A percentile compares a stretch with the other conserved stretches of the same genome.
Evolutionary conservation across 2,888 invertebrate genomes (phyloP).

Genomic region (Rapana venosa): DNA sequence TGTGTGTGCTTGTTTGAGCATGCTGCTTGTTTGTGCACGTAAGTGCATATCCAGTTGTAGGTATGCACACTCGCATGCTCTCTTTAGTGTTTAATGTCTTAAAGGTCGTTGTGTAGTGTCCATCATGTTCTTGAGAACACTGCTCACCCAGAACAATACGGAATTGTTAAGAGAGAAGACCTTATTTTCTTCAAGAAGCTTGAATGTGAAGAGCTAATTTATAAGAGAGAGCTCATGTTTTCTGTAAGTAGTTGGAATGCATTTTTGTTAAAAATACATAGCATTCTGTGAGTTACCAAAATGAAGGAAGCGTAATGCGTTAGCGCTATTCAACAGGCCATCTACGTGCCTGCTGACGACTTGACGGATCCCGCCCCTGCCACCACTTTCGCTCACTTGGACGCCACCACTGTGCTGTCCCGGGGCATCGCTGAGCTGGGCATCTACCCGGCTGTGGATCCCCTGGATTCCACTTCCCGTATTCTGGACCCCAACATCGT

Average conservation of each 20-base stretch:
- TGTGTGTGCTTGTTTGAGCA: too few species aligned
- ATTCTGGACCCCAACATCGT: constrained; percentile 96
- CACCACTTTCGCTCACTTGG: constrained; percentile 96
- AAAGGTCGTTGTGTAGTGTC: too few species aligned
- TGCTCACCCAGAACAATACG: too few species aligned
- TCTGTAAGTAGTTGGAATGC: neutral
- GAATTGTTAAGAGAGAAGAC: too few species aligned
- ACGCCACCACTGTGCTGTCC: constrained; percentile 95
- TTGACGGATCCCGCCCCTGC: constrained; percentile 96
- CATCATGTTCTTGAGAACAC: too few species aligned
- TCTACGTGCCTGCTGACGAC: constrained; percentile 95
- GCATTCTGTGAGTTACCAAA: neutral
- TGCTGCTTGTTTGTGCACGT: too few species aligned
- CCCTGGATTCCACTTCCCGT: constrained; percentile 93
- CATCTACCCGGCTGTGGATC: constrained; percentile 94
- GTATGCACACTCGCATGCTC: too few species aligned
- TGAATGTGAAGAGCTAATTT: neutral
- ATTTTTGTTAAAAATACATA: neutral
- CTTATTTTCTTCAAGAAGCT: too few species aligned
- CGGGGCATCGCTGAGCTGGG: constrained; percentile 95
- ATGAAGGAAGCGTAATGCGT: neutral
- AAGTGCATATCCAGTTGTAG: too few species aligned
- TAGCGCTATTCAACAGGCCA: constrained; percentile 81
- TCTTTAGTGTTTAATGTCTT: too few species aligned
- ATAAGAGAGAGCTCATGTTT: neutral